Conservation (phyloP, 2,113 vertebrate species). For the Ophthalmolycus amberensis region DNA sequence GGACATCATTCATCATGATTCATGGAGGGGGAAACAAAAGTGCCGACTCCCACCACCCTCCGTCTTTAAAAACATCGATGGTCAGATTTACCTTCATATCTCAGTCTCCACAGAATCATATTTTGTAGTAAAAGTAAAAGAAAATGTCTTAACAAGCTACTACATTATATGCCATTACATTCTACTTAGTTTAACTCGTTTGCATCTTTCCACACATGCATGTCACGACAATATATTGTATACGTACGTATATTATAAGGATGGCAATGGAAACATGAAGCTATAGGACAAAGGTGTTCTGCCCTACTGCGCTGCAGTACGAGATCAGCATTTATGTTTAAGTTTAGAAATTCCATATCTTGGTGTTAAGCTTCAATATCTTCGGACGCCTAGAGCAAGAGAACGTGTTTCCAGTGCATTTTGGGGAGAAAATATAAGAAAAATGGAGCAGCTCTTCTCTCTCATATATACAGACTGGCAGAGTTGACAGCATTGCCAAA, state of each 20-base stretch:
- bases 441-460: constrained; percentile 5
- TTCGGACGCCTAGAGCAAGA: not conserved
- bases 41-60: not conserved
- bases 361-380: not conserved
- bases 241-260: too few relatives aligned
- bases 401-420: not conserved
- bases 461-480: constrained; percentile 3
- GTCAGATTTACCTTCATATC: not conserved
- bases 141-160: not conserved
- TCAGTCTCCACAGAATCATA: not conserved
- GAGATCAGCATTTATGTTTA: not conserved
- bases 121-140: not conserved
- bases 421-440: not conserved
- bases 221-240: not conserved
- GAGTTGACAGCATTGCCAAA: not conserved
- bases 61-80: not conserved
- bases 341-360: not conserved
- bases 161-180: not conserved
- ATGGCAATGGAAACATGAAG: not conserved
- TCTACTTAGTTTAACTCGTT: not conserved
- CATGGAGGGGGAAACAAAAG: not conserved
- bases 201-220: not conserved
- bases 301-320: not conserved
- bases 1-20: constrained; percentile 13
- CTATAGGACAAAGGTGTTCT: not conserved